phyloP scores from a whole-genome alignment of 2,888 invertebrate species.

The Melinopterus prodromus region DNA sequence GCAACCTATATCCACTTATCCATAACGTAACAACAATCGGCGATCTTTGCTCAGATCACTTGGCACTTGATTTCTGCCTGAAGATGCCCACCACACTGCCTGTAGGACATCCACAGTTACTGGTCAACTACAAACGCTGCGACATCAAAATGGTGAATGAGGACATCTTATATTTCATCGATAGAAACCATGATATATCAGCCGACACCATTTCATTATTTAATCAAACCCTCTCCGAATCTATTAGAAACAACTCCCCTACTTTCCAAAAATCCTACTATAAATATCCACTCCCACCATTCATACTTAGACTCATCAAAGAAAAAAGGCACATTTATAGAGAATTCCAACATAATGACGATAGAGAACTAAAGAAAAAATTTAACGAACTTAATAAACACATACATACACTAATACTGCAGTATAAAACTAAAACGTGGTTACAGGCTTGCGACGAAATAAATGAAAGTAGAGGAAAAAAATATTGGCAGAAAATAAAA shows the following conservation, averaged over 20 bases:
- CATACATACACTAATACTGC: too few relatives aligned
- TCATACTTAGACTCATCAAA: constrained; percentile 7
- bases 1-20: constrained; percentile 14
- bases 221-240: neutral
- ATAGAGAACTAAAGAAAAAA: neutral
- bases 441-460: neutral
- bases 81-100: neutral
- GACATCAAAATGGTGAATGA: neutral
- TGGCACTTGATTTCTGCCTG: constrained; percentile 20
- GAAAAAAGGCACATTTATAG: neutral
- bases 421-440: neutral
- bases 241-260: constrained; percentile 8
- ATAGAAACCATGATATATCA: neutral
- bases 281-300: neutral
- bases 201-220: neutral
- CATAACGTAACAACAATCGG: constrained; percentile 8
- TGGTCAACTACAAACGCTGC: neutral
- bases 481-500: neutral
- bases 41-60: constrained; percentile 28
- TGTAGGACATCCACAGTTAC: neutral
- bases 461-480: neutral
- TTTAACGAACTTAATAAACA: neutral
- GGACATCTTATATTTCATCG: neutral
- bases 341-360: neutral
- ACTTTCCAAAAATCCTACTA: neutral